Conservation (phyloP, 2,113 vertebrate species). For the Tapirus terrestris region DNA sequence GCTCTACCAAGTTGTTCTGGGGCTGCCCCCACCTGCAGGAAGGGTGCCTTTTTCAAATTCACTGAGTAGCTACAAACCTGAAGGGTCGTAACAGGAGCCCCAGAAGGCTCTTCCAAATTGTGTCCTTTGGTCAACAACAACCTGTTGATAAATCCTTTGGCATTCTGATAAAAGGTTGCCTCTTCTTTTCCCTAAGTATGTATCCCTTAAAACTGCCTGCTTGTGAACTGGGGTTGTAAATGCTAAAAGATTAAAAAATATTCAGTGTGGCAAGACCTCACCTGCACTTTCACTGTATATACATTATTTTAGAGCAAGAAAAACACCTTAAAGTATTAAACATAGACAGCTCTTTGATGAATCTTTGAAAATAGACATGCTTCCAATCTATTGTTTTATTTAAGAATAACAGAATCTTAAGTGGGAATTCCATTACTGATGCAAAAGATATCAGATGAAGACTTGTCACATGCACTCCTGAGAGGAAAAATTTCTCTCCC, state of each 20-base stretch:
- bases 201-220: neutral
- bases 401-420: conserved; percentile 23
- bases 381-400: conserved; percentile 47
- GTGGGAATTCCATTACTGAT: conserved; percentile 16
- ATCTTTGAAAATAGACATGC: neutral
- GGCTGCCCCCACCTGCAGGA: neutral
- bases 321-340: neutral
- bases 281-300: neutral
- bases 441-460: conserved; percentile 36
- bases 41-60: neutral
- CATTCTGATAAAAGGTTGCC: neutral
- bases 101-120: neutral
- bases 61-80: too few relatives aligned
- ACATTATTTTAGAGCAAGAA: conserved; percentile 19
- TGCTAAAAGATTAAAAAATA: conserved; percentile 10
- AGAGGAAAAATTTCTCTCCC: conserved; percentile 7
- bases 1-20: rapidly evolving
- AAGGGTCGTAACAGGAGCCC: neutral
- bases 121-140: neutral
- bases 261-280: neutral
- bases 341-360: neutral
- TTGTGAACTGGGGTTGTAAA: neutral
- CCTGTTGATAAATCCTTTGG: neutral
- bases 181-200: neutral
- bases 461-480: neutral